Evolutionary conservation across 2,888 invertebrate genomes (phyloP).

Genomic region (Andrena flavipes): DNA sequence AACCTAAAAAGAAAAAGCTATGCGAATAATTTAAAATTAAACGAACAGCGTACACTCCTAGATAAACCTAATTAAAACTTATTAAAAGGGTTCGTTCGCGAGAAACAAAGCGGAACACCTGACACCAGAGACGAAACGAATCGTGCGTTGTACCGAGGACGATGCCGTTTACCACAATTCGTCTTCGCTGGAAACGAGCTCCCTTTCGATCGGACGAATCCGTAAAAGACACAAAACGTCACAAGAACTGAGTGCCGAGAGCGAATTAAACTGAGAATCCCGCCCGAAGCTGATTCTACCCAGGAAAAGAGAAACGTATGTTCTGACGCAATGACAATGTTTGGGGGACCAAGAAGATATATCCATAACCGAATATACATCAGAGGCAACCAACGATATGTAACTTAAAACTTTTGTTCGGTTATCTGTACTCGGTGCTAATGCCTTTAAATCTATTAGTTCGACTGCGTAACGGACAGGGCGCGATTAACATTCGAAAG

Average conservation of each 20-base stretch:
- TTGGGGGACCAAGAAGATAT: slow-evolving; percentile 1
- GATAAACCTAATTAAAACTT: slow-evolving; percentile 48
- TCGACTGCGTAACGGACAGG: background rate
- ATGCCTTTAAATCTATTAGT: background rate
- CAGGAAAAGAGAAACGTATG: background rate
- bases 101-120: background rate
- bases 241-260: slow-evolving; percentile 1
- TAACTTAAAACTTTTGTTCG: background rate
- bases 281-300: slow-evolving; percentile 24
- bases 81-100: background rate
- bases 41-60: slow-evolving; percentile 10
- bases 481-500: slow-evolving; percentile 23
- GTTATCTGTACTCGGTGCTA: background rate
- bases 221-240: background rate
- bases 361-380: slow-evolving; percentile 4
- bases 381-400: slow-evolving; percentile 25
- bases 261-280: slow-evolving; percentile 16
- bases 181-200: background rate
- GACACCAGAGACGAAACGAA: background rate
- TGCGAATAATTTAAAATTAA: slow-evolving; percentile 9
- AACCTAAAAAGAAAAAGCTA: slow-evolving; percentile 37
- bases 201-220: slow-evolving; percentile 19
- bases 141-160: background rate
- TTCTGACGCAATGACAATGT: slow-evolving; percentile 11
- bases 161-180: background rate